Evolutionary conservation across 2,888 invertebrate species (phyloP).

Genomic region (Itoplectis maculator): DNA sequence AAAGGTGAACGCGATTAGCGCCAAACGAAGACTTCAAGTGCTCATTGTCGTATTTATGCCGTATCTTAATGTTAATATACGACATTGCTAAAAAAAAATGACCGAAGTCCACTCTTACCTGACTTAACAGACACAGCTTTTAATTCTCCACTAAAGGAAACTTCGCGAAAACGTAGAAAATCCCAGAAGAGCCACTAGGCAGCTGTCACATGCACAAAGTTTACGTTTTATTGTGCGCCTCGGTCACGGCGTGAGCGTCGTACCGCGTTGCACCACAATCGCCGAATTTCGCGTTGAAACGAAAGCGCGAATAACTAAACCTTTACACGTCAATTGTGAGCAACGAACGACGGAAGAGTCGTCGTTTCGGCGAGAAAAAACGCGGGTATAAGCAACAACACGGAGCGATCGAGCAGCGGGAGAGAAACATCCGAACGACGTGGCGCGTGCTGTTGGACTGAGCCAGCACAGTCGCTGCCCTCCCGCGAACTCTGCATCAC

Average conservation of each 20-base stretch:
- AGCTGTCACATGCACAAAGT: slow-evolving; percentile 55
- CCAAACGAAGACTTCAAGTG: slow-evolving; percentile 52
- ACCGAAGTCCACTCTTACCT: too few relatives aligned
- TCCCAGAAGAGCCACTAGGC: slow-evolving; percentile 21
- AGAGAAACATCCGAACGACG: slow-evolving; percentile 74
- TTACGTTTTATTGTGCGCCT: not conserved
- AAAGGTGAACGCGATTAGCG: slow-evolving; percentile 2
- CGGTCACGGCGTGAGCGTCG: not conserved
- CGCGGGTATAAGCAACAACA: slow-evolving; percentile 23
- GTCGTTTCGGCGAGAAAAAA: not conserved
- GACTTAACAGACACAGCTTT: not conserved
- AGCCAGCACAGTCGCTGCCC: slow-evolving; percentile 74
- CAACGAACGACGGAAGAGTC: not conserved
- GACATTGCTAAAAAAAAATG: not conserved
- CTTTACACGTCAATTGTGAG: not conserved
- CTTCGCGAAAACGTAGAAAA: slow-evolving; percentile 40
- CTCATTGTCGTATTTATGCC: slow-evolving; percentile 33
- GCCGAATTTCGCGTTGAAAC: not conserved
- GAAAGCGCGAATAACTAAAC: not conserved
- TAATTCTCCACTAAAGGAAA: slow-evolving; percentile 7
- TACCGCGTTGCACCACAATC: slow-evolving; percentile 37
- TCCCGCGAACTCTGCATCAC: slow-evolving; percentile 72
- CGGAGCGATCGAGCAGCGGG: slow-evolving; percentile 46
- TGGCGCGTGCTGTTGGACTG: slow-evolving; percentile 81
- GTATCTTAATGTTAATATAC: not conserved